phyloP scores from a whole-genome alignment of 2,797 vertebrate species.

The Aratinga solstitialis region DNA sequence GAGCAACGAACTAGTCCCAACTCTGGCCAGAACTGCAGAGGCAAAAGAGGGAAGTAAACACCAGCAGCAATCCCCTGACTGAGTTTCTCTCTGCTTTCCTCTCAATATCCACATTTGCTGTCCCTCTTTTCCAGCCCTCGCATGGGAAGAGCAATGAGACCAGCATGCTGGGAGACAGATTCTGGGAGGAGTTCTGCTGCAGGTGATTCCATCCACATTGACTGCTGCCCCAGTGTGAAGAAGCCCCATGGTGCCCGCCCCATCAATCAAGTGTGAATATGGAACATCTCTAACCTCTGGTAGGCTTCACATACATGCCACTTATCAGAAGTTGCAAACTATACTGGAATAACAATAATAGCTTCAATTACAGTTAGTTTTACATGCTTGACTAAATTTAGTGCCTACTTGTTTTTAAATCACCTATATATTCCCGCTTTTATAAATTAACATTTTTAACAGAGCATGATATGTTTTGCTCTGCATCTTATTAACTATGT shows the following conservation, averaged over 20 bases:
- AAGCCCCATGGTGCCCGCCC: rapidly evolving
- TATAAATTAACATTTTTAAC: not conserved
- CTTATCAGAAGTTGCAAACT: not conserved
- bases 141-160: not conserved
- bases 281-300: not conserved
- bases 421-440: not conserved
- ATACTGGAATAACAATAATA: not conserved
- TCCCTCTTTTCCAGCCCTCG: not conserved
- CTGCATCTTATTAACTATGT: not conserved
- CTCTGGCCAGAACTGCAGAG: not conserved
- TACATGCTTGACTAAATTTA: not conserved
- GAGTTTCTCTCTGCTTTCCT: not conserved
- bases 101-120: not conserved
- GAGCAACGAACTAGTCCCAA: not conserved
- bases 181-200: not conserved
- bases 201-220: not conserved
- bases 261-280: not conserved
- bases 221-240: rapidly evolving
- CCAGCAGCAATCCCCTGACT: not conserved
- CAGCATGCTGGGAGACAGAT: not conserved
- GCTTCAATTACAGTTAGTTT: not conserved
- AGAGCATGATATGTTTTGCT: not conserved
- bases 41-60: not conserved
- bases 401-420: not conserved
- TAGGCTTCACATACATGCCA: rapidly evolving